Conservation (phyloP, 2,797 vertebrate species). For the Molothrus aeneus region DNA sequence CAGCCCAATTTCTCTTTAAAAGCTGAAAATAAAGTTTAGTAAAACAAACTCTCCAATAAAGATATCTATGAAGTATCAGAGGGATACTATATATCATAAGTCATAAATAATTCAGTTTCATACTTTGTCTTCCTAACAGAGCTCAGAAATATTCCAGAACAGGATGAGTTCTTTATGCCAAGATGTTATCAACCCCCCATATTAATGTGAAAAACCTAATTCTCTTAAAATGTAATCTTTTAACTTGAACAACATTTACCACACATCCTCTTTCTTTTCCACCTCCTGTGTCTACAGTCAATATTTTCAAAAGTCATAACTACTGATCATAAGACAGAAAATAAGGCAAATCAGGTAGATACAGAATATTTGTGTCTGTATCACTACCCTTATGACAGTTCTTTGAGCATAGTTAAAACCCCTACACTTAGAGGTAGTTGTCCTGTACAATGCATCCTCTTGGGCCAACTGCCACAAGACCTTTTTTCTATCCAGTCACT, state of each 20-base stretch:
- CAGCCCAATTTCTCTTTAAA: background rate
- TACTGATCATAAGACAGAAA: background rate
- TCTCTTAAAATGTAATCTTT: background rate
- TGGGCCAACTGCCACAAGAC: background rate
- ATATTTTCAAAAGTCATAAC: background rate
- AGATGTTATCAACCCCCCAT: background rate
- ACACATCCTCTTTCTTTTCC: background rate
- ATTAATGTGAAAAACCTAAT: background rate
- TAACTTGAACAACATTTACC: background rate
- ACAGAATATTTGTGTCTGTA: background rate
- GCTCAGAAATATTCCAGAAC: background rate
- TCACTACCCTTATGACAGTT: background rate
- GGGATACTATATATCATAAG: background rate
- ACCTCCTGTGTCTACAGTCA: background rate
- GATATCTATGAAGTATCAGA: background rate
- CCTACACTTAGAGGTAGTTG: background rate
- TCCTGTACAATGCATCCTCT: background rate
- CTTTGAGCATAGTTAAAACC: background rate
- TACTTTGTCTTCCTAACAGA: background rate
- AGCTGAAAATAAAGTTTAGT: background rate
- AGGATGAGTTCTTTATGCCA: background rate
- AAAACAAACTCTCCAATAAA: background rate
- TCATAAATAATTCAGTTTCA: background rate
- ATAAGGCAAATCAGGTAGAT: background rate
- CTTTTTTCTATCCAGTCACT: background rate